Conservation (phyloP, 2,113 vertebrate genomes). For the Scomber colias region DNA sequence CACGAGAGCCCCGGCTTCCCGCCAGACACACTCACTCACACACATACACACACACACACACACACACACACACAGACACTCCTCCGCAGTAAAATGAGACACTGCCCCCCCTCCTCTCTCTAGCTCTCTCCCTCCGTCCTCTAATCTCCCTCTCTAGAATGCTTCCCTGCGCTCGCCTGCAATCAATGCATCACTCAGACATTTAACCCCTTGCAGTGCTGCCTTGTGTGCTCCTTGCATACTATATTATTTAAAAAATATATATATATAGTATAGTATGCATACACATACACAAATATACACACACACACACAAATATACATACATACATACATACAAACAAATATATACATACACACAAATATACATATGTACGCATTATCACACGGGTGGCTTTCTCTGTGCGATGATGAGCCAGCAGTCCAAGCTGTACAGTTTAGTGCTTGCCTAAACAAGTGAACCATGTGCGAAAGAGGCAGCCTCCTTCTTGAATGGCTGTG, state of each 20-base stretch:
- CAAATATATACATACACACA: not conserved
- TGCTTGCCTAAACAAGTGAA: constrained; percentile 52
- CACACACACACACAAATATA: no score
- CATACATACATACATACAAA: no score
- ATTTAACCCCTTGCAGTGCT: constrained; percentile 80
- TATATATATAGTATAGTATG: not conserved
- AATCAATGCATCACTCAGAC: constrained; percentile 86
- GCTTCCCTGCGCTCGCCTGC: constrained; percentile 81
- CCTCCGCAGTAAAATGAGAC: not conserved
- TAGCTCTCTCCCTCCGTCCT: constrained; percentile 71
- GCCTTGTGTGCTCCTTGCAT: constrained; percentile 36
- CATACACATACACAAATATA: no score
- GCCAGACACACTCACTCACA: constrained; percentile 61
- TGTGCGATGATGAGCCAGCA: constrained; percentile 14
- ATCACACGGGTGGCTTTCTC: constrained; percentile 29
- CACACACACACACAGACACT: constrained; percentile 60
- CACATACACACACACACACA: constrained; percentile 59
- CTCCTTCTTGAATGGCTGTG: constrained; percentile 1
- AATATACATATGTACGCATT: not conserved
- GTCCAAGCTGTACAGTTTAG: constrained; percentile 29
- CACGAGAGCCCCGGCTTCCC: constrained; percentile 79
- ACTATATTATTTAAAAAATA: not conserved
- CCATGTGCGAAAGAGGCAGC: not conserved
- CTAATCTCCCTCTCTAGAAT: constrained; percentile 84
- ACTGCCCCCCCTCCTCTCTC: constrained; percentile 28